Conservation (phyloP, 2,113 vertebrate species). For the Nesogale talazaci region DNA sequence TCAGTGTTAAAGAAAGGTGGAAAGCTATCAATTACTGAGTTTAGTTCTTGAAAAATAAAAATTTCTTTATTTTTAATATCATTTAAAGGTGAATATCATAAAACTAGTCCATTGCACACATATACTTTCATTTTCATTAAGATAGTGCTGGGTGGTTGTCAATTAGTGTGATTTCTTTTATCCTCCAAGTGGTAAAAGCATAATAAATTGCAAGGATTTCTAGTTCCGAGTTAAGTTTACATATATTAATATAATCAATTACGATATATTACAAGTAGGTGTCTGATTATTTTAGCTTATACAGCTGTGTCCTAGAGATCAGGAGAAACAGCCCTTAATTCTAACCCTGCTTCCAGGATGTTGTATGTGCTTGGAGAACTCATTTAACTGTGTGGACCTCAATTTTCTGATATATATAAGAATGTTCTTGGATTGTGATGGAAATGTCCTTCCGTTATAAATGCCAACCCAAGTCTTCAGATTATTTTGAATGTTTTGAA, state of each 20-base stretch:
- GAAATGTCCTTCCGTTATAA: not conserved
- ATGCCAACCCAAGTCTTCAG: constrained; percentile 10
- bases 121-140: not conserved
- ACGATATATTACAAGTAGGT: not conserved
- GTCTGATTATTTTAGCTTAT: not conserved
- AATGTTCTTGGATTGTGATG: not conserved
- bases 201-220: not conserved
- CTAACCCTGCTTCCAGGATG: not conserved
- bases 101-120: not conserved
- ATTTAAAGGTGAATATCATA: not conserved
- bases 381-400: not conserved
- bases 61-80: not conserved
- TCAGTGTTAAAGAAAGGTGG: not conserved
- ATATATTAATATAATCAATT: too few species aligned
- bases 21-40: not conserved
- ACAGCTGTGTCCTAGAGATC: not conserved
- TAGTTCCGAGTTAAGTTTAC: not conserved
- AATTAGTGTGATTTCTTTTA: not conserved
- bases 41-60: constrained; percentile 15
- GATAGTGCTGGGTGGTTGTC: not conserved
- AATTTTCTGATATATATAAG: constrained; percentile 43
- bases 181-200: too few species aligned
- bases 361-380: not conserved
- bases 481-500: constrained; percentile 48
- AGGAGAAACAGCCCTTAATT: not conserved